A percentile compares a stretch with the other conserved stretches of the same genome.
Conservation (phyloP, 2,797 vertebrate species). For the Myotis planiceps region DNA sequence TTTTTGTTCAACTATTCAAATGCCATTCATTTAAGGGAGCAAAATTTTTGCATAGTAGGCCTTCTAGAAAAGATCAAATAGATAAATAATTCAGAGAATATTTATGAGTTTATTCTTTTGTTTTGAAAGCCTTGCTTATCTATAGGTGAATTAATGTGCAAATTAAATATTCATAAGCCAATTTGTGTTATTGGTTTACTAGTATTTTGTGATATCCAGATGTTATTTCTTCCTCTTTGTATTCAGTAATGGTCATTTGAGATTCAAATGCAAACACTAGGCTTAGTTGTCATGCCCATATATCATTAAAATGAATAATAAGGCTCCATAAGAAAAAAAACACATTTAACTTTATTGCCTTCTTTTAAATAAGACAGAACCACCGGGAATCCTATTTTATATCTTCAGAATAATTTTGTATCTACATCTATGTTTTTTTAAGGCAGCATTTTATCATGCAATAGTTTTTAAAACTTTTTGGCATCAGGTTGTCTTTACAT, state of each 20-base stretch:
- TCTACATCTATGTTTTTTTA: neutral
- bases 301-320: constrained; percentile 49
- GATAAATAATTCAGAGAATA: constrained; percentile 68
- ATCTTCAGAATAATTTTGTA: constrained; percentile 41
- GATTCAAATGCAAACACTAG: constrained; percentile 47
- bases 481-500: neutral
- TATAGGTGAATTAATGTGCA: constrained; percentile 44
- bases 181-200: constrained; percentile 53
- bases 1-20: neutral
- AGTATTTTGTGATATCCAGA: constrained; percentile 47
- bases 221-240: constrained; percentile 49
- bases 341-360: neutral
- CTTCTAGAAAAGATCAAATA: constrained; percentile 32
- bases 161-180: constrained; percentile 68
- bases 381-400: neutral
- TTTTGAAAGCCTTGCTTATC: constrained; percentile 48
- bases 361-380: neutral
- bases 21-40: constrained; percentile 29
- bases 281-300: neutral
- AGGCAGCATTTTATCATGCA: neutral
- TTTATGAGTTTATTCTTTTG: constrained; percentile 64
- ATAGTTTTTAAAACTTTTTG: neutral
- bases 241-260: constrained; percentile 37
- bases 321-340: neutral
- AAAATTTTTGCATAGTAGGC: constrained; percentile 28